Conservation (phyloP, 2,113 vertebrate species). For the Cnemophilus loriae region DNA sequence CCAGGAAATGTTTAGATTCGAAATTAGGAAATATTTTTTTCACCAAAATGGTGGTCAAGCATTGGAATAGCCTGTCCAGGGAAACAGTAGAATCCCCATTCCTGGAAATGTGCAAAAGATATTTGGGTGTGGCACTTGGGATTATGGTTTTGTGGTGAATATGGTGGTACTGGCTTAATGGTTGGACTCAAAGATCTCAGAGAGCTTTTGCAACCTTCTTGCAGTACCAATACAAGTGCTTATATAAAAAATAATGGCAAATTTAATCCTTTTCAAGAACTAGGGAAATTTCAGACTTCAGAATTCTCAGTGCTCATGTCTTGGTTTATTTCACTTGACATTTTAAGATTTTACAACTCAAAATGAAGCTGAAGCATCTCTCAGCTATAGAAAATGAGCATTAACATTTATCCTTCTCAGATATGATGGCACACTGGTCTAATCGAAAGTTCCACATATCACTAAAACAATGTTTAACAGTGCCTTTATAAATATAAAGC, state of each 20-base stretch:
- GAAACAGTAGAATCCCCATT: not conserved
- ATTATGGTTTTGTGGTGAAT: not conserved
- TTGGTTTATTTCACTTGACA: not conserved
- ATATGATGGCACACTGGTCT: not conserved
- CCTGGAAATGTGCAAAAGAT: not conserved
- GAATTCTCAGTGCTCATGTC: not conserved
- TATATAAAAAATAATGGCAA: not conserved
- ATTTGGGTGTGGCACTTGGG: not conserved
- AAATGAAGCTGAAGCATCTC: not conserved
- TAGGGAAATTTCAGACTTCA: not conserved
- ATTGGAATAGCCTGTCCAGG: not conserved
- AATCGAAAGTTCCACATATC: not conserved
- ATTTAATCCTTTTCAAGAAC: not conserved
- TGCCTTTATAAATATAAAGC: not conserved
- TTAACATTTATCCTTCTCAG: not conserved
- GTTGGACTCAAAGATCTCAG: not conserved
- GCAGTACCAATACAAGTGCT: not conserved
- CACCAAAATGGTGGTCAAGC: not conserved
- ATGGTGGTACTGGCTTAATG: too few relatives aligned
- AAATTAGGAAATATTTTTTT: not conserved
- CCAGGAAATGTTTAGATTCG: not conserved
- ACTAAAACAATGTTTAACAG: not conserved
- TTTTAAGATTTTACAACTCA: not conserved
- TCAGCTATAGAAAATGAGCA: not conserved
- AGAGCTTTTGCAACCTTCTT: not conserved